Conservation (phyloP, 2,113 vertebrate species). For the Centropristis striata region DNA sequence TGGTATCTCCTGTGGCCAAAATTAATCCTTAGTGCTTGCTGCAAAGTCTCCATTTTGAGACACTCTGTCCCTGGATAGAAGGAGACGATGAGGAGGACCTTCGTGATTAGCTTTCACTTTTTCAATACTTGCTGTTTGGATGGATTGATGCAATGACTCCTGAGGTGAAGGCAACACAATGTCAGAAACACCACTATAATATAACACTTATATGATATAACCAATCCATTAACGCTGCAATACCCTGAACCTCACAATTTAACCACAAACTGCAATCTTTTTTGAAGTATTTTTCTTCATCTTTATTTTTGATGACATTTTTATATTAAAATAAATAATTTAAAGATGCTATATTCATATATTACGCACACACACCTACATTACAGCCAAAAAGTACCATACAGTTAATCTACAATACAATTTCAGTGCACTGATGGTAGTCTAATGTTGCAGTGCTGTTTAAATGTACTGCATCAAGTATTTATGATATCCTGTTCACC, state of each 20-base stretch:
- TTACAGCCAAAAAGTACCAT: neutral
- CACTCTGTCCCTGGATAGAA: constrained; percentile 34
- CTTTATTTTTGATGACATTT: neutral
- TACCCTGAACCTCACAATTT: neutral
- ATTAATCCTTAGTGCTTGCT: constrained; percentile 44
- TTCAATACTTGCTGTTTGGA: constrained; percentile 19
- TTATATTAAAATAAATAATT: neutral
- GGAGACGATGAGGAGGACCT: constrained; percentile 15
- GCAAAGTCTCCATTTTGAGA: constrained; percentile 56
- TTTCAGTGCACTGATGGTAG: neutral
- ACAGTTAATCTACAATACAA: neutral
- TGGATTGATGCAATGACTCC: constrained; percentile 18
- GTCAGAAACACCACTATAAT: neutral
- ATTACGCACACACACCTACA: too few relatives aligned
- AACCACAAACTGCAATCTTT: neutral
- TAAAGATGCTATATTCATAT: too few relatives aligned
- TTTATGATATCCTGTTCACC: neutral
- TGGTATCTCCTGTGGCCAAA: constrained; percentile 53
- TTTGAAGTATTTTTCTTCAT: too few relatives aligned
- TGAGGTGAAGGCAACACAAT: constrained; percentile 14
- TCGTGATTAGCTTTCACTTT: constrained; percentile 38
- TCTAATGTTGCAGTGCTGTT: neutral
- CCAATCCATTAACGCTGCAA: neutral
- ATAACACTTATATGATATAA: neutral
- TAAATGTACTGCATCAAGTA: neutral